These are phyloP conservation scores for Formica selysi DNA, from an alignment of 1,140 invertebrate genomes.

Conservation along the genomic window DNA sequence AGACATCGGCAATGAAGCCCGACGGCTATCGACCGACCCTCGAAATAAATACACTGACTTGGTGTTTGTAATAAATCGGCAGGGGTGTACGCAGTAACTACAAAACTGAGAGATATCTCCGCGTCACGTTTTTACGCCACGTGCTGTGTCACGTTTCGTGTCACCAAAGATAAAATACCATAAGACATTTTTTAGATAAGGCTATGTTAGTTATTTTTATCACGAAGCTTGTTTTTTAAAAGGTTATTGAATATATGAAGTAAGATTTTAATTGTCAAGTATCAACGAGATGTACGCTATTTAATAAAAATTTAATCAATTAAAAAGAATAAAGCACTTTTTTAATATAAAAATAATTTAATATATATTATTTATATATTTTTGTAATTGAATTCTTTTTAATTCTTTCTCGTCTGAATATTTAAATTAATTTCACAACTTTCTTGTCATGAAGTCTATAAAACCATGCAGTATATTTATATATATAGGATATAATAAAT, in stretches of 20 bases:
- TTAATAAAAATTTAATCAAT: not conserved
- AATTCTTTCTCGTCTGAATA: not conserved
- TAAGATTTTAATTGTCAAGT: not conserved
- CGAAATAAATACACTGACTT: conserved; percentile 68
- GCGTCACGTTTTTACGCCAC: conserved; percentile 28
- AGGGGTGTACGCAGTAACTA: conserved; percentile 12
- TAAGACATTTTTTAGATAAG: not conserved
- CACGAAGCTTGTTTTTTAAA: not conserved
- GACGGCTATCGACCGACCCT: conserved; percentile 70
- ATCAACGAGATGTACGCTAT: not conserved
- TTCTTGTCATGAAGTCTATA: not conserved
- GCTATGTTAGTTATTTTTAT: not conserved
- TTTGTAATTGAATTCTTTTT: not conserved
- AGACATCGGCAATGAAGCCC: conserved; percentile 79
- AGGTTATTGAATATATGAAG: not conserved
- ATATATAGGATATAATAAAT: not conserved
- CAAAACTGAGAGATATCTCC: conserved; percentile 48
- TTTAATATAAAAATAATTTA: conserved; percentile 4
- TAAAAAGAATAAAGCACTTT: not conserved
- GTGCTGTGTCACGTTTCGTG: not conserved
- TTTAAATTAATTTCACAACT: not conserved
- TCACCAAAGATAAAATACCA: not conserved
- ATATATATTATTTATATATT: not conserved
- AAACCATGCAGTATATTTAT: not conserved
- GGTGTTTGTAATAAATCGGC: conserved; percentile 75